Evolutionary conservation across 2,113 vertebrate species (phyloP).

Genomic region (Romanogobio albipinnatus): DNA sequence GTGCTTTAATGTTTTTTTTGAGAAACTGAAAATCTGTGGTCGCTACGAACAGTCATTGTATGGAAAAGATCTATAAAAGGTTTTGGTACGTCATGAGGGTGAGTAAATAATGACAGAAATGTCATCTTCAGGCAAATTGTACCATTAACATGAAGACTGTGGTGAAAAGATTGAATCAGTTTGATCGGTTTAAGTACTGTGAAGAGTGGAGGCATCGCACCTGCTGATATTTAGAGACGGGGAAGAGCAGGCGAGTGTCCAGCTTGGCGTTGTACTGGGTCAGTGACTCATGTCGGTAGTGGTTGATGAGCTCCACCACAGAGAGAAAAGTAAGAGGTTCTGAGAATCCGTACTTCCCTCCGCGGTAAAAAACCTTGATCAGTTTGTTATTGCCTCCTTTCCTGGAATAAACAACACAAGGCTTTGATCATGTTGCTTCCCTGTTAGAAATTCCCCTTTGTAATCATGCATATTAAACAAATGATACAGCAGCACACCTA

Average conservation of each 20-base stretch:
- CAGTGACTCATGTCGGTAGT: constrained; percentile 96
- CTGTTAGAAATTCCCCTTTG: neutral
- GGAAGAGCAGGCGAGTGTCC: constrained; percentile 93
- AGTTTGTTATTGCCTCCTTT: constrained; percentile 99
- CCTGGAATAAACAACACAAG: constrained; percentile 73
- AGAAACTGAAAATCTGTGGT: neutral
- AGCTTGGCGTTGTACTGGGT: constrained; percentile 98
- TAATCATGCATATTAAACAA: constrained; percentile 16
- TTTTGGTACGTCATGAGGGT: neutral
- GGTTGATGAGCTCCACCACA: constrained; percentile 97
- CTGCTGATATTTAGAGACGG: constrained; percentile 98
- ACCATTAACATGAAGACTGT: too few species aligned
- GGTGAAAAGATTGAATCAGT: neutral
- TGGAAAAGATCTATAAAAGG: neutral
- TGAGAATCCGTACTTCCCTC: constrained; percentile 97
- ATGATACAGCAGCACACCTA: neutral
- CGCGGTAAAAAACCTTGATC: constrained; percentile 98
- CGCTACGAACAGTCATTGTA: constrained; percentile 23
- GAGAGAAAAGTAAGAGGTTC: constrained; percentile 97
- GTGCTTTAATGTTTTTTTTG: neutral
- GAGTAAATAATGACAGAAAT: neutral
- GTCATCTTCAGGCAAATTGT: neutral
- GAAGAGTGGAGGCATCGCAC: constrained; percentile 65
- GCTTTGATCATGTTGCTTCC: neutral
- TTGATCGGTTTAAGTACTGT: constrained; percentile 12